Percentiles rank a stretch among this genome's conserved stretches.
Evolutionary conservation across 2,797 vertebrate species (phyloP).

Genomic region (Micrastur ruficollis): DNA sequence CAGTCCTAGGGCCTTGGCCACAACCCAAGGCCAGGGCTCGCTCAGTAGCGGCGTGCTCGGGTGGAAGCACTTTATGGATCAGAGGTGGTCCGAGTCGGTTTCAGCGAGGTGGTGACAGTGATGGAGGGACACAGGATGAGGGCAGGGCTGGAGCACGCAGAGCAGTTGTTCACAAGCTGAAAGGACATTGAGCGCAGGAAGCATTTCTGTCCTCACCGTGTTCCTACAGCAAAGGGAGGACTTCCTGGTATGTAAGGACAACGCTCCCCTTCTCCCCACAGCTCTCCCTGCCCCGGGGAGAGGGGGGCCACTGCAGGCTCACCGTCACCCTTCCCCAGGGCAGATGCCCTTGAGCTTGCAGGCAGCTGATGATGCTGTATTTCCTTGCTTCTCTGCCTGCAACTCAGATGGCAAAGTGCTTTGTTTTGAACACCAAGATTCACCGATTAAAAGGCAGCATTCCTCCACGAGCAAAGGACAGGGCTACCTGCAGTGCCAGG

Average conservation of each 20-base stretch:
- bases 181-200: background rate
- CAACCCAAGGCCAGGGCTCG: background rate
- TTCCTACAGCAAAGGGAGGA: background rate
- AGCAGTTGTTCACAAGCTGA: background rate
- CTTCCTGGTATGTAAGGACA: background rate
- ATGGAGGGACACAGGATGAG: background rate
- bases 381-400: background rate
- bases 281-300: too few species aligned
- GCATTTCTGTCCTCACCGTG: background rate
- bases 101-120: background rate
- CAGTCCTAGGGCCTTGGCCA: background rate
- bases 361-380: background rate
- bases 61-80: background rate
- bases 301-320: background rate
- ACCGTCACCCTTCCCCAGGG: background rate
- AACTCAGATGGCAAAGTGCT: background rate
- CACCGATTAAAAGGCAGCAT: background rate
- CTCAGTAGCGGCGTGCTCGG: rapidly evolving
- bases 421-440: background rate
- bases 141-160: background rate
- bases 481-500: background rate
- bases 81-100: background rate
- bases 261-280: background rate
- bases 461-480: background rate
- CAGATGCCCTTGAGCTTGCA: background rate